Base-by-base conservation (phyloP, 2,888 invertebrate genomes). In the Drosophila rubida region DNA sequence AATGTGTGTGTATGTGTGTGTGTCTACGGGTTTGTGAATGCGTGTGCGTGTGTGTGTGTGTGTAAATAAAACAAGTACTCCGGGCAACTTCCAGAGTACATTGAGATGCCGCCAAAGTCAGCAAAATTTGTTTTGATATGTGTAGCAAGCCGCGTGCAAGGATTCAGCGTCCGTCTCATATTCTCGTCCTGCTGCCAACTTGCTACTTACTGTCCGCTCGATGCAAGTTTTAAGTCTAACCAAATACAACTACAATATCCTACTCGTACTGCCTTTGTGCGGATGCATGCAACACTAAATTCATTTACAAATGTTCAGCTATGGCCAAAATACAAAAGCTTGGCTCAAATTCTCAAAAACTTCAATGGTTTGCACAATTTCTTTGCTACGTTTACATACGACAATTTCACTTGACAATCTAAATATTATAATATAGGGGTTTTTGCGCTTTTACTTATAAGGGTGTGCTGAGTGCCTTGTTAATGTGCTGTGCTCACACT, bases 301-400 rank as follows among this genome's bases (percentile, higher is more conserved):
- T 82, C 75, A 85, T 82, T 70, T 82, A 82, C 81, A 82, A 82
- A 82, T 81, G 51, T 76, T 79, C 79, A 80, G 81, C 80, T 80
- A 63, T 65, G 62, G 69, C 77, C 83, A 74, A 58, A 53, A 23
- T 61, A 61, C 64, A 54, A 73, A 61, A 64, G 32, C 49, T 50
- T 74, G 73, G 60, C 74, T 35, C 69, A 57, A 70, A 48, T 68
- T 73, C 62, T 62, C 23, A 45, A 69, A 60, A 62, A 69, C 69
- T 72, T 57, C 62, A 78, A 80, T 66, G 58, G 23, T 51, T 59
- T 50, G 60, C 69, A 60, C 57, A 66, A 65, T 53, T 53, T 62
- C 23, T 58, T n/a, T 48, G 8, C 35, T 49, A 48, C 46, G 39
- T 50, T 70, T 76, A 69, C 51, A 62, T 62, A 55, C 30, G 53